These are phyloP conservation scores for Murina feae DNA, from an alignment of 2,113 vertebrate genomes.

Conservation along the genomic window DNA sequence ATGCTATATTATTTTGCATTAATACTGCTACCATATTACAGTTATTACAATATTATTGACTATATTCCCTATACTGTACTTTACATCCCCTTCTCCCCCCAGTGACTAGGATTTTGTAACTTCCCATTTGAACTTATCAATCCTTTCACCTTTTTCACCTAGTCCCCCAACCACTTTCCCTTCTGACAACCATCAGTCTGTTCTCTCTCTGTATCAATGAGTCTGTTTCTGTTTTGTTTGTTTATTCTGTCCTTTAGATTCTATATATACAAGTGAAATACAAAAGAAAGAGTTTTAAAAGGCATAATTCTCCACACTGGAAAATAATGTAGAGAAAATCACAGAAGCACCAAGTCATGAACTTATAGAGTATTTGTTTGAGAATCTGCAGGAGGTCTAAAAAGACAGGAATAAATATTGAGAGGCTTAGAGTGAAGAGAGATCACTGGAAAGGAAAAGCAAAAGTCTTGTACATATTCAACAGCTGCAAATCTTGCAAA, in stretches of 20 bases:
- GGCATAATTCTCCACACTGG: not conserved
- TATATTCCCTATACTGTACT: not conserved
- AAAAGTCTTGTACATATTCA: not conserved
- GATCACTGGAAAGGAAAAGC: too few species aligned
- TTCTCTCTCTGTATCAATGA: not conserved
- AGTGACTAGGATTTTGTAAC: not conserved
- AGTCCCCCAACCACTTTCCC: not conserved
- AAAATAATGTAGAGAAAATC: not conserved
- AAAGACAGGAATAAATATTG: not conserved
- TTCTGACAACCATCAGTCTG: not conserved
- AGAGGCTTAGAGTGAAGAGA: not conserved
- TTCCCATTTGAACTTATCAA: not conserved
- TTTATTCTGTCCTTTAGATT: not conserved
- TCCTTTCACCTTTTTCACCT: not conserved
- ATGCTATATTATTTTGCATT: too few species aligned
- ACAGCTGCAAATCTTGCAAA: not conserved
- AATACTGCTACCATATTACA: not conserved
- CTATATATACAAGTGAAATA: not conserved
- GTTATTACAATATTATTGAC: not conserved
- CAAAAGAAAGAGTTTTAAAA: not conserved
- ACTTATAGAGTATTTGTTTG: not conserved
- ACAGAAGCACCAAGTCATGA: not conserved
- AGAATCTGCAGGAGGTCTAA: not conserved
- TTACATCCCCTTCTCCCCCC: not conserved
- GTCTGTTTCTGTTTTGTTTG: not conserved